Evolutionary conservation across 2,888 invertebrate genomes (phyloP), one percentile per base, ranked within the genome.

Genomic region (Acleris sparsana): DNA sequence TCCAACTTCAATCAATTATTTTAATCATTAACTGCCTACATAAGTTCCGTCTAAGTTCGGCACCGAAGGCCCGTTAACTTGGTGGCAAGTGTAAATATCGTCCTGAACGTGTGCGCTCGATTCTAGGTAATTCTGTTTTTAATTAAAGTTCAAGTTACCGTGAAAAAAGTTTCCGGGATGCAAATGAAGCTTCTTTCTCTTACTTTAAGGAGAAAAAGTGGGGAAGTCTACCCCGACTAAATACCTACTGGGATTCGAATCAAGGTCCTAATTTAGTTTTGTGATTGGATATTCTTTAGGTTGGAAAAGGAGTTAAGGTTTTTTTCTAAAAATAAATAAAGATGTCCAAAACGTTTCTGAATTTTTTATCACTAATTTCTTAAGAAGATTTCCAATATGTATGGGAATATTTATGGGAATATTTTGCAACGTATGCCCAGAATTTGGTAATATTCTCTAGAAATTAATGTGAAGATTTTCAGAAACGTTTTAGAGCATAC

Each of bases 111-210:
- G 58, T 61, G 65, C 65, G 46, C 60, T 56, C 60, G 65, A 65
- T 62, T 65, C 69, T 66, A 61, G 64, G 62, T 82, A 81, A 82
- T 86, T 81, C 79, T 81, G 78, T 84, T 87, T 89, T 87, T 88
- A 89, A 90, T 91, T 89, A 88, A 88, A 89, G 86, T 85, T 86
- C 85, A 89, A 85, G 84, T 80, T 81, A 75, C 86, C 89, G 88
- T 89, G 87, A 89, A 89, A 84, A 79, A 83, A 82, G 79, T 83
- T 83, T 76, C 75, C 73, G 73, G 73, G 73, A 88, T 83, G 87
- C 83, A 87, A 87, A 88, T 85, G 83, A 83, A 81, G 78, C 74
- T 73, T 76, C 73, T 72, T 61, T 48, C 57, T 65, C 55, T 48
- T 59, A 22, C 64, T 43, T 55, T 59, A 55, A 39, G 53, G 25